These are phyloP conservation scores for Chanos chanos DNA, from an alignment of 2,797 vertebrate genomes.

Conservation along the genomic window DNA sequence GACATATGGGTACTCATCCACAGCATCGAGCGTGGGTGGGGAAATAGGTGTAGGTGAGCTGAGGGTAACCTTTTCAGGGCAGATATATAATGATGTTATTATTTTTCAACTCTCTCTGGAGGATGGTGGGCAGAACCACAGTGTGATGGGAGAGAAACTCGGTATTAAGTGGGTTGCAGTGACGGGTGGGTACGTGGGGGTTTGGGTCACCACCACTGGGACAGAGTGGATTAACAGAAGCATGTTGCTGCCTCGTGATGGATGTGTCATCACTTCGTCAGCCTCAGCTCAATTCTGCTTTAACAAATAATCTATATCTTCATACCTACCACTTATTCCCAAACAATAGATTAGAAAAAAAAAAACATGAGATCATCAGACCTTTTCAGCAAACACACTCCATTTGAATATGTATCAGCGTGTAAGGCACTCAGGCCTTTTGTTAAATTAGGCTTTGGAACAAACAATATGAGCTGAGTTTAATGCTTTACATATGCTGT, in stretches of 20 bases:
- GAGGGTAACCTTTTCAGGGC: conserved; percentile 45
- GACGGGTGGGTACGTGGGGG: conserved; percentile 40
- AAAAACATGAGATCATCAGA: conserved; percentile 22
- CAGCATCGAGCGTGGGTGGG: conserved; percentile 43
- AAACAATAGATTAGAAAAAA: background rate
- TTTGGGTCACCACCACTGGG: conserved; percentile 34
- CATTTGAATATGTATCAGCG: conserved; percentile 23
- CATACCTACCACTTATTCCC: no score
- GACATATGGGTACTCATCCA: conserved; percentile 32
- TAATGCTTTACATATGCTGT: no score
- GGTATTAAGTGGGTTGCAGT: conserved; percentile 38
- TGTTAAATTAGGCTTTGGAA: conserved; percentile 4
- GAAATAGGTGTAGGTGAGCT: conserved; percentile 47
- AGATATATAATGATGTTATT: conserved; percentile 51
- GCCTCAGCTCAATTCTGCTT: background rate
- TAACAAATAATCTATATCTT: background rate
- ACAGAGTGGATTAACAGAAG: conserved; percentile 33
- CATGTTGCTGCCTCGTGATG: conserved; percentile 44
- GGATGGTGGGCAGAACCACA: conserved; percentile 36
- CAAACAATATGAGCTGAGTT: no score
- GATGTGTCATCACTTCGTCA: conserved; percentile 32
- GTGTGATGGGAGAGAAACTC: conserved; percentile 12
- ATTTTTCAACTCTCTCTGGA: conserved; percentile 42
- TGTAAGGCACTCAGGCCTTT: conserved; percentile 21
- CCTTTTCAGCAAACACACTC: conserved; percentile 13